Conservation (phyloP, 2,113 vertebrate genomes). For the Rhineura floridana region DNA sequence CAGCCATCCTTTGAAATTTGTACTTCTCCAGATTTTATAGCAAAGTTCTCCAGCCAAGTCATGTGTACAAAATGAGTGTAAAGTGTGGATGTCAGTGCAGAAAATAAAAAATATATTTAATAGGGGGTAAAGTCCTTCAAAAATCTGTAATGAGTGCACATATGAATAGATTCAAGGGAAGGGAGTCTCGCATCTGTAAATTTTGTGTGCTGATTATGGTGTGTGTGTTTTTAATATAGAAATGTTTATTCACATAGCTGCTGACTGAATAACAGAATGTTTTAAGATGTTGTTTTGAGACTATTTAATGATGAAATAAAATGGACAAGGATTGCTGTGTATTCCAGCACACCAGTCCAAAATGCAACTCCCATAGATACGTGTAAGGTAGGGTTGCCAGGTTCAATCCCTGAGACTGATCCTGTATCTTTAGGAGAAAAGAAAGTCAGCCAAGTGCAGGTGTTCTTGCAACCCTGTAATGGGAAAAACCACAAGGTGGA, state of each 20-base stretch:
- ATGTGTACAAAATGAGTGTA: too few species aligned
- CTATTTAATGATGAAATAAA: background rate
- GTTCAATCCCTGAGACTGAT: too few species aligned
- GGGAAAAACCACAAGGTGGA: too few species aligned
- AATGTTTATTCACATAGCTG: background rate
- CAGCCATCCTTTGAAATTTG: too few species aligned
- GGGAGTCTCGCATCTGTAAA: background rate
- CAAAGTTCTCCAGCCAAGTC: too few species aligned
- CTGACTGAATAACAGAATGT: background rate
- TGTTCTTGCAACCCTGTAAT: too few species aligned
- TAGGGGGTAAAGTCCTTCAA: slow-evolving; percentile 25
- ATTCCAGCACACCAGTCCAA: background rate
- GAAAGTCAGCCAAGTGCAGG: too few species aligned
- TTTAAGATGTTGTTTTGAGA: background rate
- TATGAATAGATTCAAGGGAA: background rate
- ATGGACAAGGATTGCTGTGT: background rate
- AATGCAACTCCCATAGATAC: background rate
- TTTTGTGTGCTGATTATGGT: background rate
- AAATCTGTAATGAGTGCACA: background rate
- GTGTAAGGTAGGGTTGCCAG: too few species aligned
- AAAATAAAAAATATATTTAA: too few species aligned
- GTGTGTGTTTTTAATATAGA: background rate
- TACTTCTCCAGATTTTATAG: too few species aligned
- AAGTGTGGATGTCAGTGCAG: background rate
- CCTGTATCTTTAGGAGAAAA: too few species aligned